Conservation (phyloP, 2,888 invertebrate genomes). For the Leptinotarsa tumamoca region DNA sequence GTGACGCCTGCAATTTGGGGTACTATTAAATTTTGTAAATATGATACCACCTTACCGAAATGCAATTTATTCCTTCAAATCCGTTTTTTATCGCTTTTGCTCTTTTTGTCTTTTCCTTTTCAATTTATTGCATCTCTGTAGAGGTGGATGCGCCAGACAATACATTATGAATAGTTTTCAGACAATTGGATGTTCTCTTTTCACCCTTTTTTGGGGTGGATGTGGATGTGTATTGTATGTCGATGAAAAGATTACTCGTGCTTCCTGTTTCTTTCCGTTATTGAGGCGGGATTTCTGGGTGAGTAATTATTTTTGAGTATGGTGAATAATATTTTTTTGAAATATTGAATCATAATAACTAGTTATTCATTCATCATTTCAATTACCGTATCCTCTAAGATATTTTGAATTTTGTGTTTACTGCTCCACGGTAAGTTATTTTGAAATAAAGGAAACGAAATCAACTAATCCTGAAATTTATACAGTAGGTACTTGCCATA, state of each 20-base stretch:
- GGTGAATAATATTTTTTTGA: too few relatives aligned
- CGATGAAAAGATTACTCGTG: constrained; percentile 3
- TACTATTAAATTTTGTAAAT: constrained; percentile 18
- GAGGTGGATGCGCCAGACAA: background rate
- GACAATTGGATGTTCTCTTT: constrained; percentile 14
- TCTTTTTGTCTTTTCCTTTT: background rate
- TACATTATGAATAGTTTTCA: constrained; percentile 7
- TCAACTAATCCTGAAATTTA: too few relatives aligned
- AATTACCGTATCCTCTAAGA: too few relatives aligned
- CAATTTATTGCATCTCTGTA: background rate
- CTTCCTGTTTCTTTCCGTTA: constrained; percentile 17
- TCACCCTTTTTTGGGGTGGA: constrained; percentile 8
- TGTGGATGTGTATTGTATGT: constrained; percentile 7
- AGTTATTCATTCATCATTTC: too few relatives aligned
- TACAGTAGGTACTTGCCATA: too few relatives aligned
- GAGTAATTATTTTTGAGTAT: too few relatives aligned
- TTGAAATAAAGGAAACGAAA: too few relatives aligned
- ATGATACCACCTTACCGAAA: constrained; percentile 16
- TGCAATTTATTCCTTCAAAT: background rate
- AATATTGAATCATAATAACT: too few relatives aligned
- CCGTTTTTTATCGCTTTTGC: background rate
- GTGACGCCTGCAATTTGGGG: constrained; percentile 27
- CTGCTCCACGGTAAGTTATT: too few relatives aligned
- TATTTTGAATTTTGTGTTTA: too few relatives aligned
- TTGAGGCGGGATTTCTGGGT: background rate